phyloP scores from a whole-genome alignment of 2,113 vertebrate genomes.

The Felis catus region DNA sequence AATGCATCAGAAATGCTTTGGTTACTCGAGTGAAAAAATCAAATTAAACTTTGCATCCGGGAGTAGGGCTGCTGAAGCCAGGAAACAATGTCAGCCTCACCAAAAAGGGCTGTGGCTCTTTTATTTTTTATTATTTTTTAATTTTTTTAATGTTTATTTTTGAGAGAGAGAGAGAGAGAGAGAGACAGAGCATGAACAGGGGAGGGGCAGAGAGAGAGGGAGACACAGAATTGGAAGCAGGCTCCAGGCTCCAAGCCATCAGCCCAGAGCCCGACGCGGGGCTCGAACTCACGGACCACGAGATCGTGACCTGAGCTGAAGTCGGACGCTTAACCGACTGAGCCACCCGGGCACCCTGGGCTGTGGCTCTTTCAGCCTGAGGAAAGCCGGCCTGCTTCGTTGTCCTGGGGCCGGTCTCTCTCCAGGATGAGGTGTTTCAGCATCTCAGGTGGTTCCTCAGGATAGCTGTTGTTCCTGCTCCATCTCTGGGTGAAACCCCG shows the following conservation, averaged over 20 bases:
- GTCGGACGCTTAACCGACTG: too few relatives aligned
- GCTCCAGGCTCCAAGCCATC: too few relatives aligned
- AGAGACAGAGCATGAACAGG: too few relatives aligned
- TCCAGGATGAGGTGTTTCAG: not conserved
- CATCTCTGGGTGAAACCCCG: not conserved
- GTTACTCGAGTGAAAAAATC: constrained; percentile 80
- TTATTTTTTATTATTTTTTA: too few relatives aligned
- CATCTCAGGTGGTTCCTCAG: not conserved
- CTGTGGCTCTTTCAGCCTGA: not conserved
- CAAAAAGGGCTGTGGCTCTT: constrained; percentile 3
- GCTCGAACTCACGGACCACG: fast-evolving
- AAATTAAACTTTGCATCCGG: constrained; percentile 79
- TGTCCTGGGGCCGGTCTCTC: not conserved
- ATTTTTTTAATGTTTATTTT: too few relatives aligned
- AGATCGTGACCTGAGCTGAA: too few relatives aligned
- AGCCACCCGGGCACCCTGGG: not conserved
- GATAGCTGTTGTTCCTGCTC: not conserved
- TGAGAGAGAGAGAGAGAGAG: too few relatives aligned
- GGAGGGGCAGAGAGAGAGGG: too few relatives aligned
- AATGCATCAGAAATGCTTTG: constrained; percentile 76
- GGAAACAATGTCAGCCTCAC: constrained; percentile 49
- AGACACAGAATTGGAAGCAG: too few relatives aligned
- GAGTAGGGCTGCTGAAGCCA: constrained; percentile 52
- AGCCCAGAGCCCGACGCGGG: too few relatives aligned
- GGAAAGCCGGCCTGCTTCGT: not conserved